A percentile compares a stretch with the other conserved stretches of the same genome.
These are phyloP conservation scores for Volucella inflata DNA, from an alignment of 2,888 invertebrate species.

Conservation along the genomic window DNA sequence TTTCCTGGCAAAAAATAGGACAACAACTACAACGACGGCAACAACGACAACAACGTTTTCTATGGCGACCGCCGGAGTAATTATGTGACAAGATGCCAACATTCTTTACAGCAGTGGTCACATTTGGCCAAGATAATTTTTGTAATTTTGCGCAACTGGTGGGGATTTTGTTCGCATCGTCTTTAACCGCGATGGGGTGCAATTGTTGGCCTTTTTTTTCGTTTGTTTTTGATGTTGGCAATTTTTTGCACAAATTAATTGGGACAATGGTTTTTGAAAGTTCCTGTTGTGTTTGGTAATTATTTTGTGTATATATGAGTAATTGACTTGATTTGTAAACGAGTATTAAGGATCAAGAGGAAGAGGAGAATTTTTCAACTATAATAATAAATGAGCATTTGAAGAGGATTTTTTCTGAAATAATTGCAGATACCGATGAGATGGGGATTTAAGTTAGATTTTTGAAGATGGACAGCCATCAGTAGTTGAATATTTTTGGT, in stretches of 20 bases:
- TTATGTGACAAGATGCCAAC: constrained; percentile 62
- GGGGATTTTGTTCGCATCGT: constrained; percentile 1
- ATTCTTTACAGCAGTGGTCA: constrained; percentile 31
- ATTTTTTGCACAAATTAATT: constrained; percentile 57
- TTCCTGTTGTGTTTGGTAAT: constrained; percentile 67
- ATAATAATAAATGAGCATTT: constrained; percentile 58
- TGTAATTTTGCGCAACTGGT: constrained; percentile 67
- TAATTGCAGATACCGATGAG: neutral
- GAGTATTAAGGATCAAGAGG: constrained; percentile 19
- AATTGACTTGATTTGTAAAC: constrained; percentile 59
- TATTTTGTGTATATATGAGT: constrained; percentile 56
- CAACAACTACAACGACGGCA: too few relatives aligned
- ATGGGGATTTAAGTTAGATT: neutral
- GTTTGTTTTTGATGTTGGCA: neutral
- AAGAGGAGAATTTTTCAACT: constrained; percentile 8
- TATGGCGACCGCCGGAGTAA: constrained; percentile 43
- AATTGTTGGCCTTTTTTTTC: neutral
- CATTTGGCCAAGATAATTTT: constrained; percentile 38
- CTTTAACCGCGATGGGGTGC: too few relatives aligned
- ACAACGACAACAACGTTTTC: too few relatives aligned
- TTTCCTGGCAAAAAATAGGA: constrained; percentile 31
- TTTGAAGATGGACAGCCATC: too few relatives aligned
- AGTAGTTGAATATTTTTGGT: too few relatives aligned
- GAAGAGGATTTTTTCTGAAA: constrained; percentile 53
- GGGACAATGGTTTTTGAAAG: constrained; percentile 67